Base-by-base conservation (phyloP, 2,797 vertebrate genomes). In the Trematomus bernacchii region DNA sequence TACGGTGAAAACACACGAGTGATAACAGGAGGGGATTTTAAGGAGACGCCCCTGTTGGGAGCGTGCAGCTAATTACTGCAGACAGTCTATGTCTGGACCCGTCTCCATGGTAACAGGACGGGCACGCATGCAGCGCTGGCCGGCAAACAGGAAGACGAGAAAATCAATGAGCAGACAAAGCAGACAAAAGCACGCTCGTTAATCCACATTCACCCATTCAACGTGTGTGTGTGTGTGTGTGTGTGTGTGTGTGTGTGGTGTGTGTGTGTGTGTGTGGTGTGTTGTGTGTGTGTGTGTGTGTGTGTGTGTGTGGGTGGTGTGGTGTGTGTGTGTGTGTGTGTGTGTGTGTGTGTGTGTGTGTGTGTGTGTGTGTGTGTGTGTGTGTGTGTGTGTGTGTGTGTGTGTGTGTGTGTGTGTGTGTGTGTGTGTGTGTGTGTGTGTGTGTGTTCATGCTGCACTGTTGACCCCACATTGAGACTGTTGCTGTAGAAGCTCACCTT, bases 51-150 rank as follows among this genome's bases (percentile, higher is more conserved):
- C 76, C n/a, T 85, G 78, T 89, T 86, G 85, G 89, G 88, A 87
- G 82, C 85, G 71, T 79, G 79, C 79, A 73, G 80, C 89, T 94
- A 94, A 93, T 93, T 92, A 91, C 89, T 92, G 85, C 92, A 91
- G 89, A 87, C 86, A 68, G 89, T 89, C 90, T 79, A 79, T 87
- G 91, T 93, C 91, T 91, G 89, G 85, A 90, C 85, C 84, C 80
- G 73, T 93, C 90, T 90, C 93, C 90, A 93, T 93, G 89, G 93
- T 87, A 92, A 94, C 90, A 85, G 87, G 89, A 92, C 81, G 85
- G 89, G 83, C 84, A 67, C 68, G 81, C 82, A 76, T 8, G 33
- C 33, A 33, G 57, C 68, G 76, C 85, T 51, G 84, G 87, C 84
- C 87, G 76, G 70, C 52, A 75, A 80, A 83, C 82, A 90, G 83